Conservation (phyloP, 1,140 invertebrate genomes). For the Drosophila watanabei region DNA sequence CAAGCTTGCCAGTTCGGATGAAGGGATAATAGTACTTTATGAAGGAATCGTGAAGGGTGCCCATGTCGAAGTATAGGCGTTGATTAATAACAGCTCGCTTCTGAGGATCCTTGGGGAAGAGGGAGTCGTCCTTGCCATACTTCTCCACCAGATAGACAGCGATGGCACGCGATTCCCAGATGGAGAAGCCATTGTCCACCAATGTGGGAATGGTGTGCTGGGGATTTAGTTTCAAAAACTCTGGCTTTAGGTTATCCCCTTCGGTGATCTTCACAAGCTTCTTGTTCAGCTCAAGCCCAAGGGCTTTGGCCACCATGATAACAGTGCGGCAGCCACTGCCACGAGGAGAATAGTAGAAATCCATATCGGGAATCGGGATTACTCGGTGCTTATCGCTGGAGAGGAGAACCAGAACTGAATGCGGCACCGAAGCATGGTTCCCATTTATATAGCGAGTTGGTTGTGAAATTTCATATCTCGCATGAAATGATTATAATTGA, state of each 20-base stretch:
- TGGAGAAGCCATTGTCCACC: slow-evolving; percentile 57
- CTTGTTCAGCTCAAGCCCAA: slow-evolving; percentile 85
- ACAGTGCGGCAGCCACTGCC: slow-evolving; percentile 85
- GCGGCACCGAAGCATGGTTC: too few relatives aligned
- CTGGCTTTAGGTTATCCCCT: slow-evolving; percentile 89
- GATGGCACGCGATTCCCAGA: slow-evolving; percentile 77
- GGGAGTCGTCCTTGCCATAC: slow-evolving; percentile 85
- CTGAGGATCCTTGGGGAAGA: slow-evolving; percentile 87
- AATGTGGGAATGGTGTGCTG: slow-evolving; percentile 76
- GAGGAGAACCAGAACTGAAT: slow-evolving; percentile 10
- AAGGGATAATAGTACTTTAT: slow-evolving; percentile 48
- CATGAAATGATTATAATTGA: slow-evolving; percentile 4
- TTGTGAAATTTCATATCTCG: slow-evolving; percentile 13
- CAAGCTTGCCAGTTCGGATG: slow-evolving; percentile 29
- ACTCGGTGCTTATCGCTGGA: not conserved
- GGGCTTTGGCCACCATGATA: slow-evolving; percentile 81
- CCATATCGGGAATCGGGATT: slow-evolving; percentile 22
- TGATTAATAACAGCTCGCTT: slow-evolving; percentile 87
- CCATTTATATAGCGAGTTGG: slow-evolving; percentile 14
- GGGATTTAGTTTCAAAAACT: slow-evolving; percentile 86
- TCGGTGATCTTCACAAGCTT: slow-evolving; percentile 87
- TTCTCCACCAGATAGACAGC: slow-evolving; percentile 65
- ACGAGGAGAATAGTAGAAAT: slow-evolving; percentile 47
- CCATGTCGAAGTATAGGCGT: slow-evolving; percentile 88
- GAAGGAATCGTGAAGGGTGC: slow-evolving; percentile 84